A percentile compares a stretch with the other conserved stretches of the same genome.
Conservation (phyloP, 1,140 invertebrate genomes). For the Pseudomyrmex sp. region DNA sequence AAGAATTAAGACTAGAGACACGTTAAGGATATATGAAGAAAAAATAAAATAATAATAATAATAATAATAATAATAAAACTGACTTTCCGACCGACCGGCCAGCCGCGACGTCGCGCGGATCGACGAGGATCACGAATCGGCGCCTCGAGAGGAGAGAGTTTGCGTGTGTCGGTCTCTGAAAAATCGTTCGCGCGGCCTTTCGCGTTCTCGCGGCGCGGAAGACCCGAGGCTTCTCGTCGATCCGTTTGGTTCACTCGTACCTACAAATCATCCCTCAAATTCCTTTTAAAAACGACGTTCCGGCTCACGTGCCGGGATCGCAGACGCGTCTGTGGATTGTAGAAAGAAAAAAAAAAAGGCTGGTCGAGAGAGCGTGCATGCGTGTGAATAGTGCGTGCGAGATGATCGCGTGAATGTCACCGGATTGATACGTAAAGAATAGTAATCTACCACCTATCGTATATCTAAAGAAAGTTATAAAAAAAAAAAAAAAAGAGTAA, state of each 20-base stretch:
- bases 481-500: constrained; percentile 53
- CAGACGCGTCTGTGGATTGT: constrained; percentile 13
- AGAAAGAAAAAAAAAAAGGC: constrained; percentile 9
- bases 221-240: constrained; percentile 28
- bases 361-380: constrained; percentile 10
- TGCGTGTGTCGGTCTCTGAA: neutral
- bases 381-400: constrained; percentile 11
- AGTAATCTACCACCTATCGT: constrained; percentile 68
- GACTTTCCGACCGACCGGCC: constrained; percentile 19
- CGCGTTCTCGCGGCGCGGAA: neutral
- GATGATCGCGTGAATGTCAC: constrained; percentile 42
- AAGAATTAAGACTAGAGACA: constrained; percentile 67
- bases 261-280: constrained; percentile 38
- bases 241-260: constrained; percentile 25
- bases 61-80: too few relatives aligned
- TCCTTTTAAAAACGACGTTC: constrained; percentile 47
- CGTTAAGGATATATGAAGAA: constrained; percentile 4
- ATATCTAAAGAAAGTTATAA: constrained; percentile 73
- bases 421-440: constrained; percentile 70
- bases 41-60: too few relatives aligned
- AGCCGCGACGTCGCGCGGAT: constrained; percentile 24
- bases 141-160: neutral
- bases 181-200: neutral
- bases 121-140: neutral
- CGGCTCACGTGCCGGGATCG: constrained; percentile 19